Evolutionary conservation across 2,888 invertebrate genomes (phyloP).

Genomic region (Drosophila subsilvestris): DNA sequence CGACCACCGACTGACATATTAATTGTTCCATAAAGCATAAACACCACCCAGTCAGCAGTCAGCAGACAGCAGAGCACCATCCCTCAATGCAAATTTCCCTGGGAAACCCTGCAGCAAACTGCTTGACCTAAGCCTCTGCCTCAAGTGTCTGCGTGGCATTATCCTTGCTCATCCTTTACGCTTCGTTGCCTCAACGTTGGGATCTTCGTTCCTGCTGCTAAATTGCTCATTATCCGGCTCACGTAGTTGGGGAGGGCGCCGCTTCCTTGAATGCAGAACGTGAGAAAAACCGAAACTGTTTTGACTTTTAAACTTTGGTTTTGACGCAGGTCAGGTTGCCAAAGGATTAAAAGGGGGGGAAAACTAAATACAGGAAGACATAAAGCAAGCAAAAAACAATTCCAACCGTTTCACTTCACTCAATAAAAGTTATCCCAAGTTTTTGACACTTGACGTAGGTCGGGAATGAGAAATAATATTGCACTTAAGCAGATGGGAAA

Average conservation of each 20-base stretch:
- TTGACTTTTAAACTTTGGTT: background rate
- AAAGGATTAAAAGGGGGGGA: background rate
- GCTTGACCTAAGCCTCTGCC: constrained; percentile 37
- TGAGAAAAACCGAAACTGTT: constrained; percentile 24
- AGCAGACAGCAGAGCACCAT: constrained; percentile 41
- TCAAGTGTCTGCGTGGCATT: constrained; percentile 48
- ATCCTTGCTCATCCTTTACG: constrained; percentile 52
- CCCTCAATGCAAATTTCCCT: constrained; percentile 35
- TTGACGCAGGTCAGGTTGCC: constrained; percentile 23
- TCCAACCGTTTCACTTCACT: constrained; percentile 1
- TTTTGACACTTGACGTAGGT: constrained; percentile 2
- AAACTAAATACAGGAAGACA: background rate
- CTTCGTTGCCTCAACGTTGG: constrained; percentile 39
- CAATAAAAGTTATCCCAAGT: background rate
- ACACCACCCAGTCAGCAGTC: constrained; percentile 39
- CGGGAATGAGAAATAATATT: background rate
- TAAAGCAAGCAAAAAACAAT: background rate
- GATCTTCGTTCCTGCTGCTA: constrained; percentile 17
- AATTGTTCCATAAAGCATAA: constrained; percentile 57
- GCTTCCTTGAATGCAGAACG: constrained; percentile 19
- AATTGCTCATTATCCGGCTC: constrained; percentile 50
- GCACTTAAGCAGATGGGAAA: background rate
- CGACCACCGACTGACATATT: constrained; percentile 52
- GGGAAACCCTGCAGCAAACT: constrained; percentile 20
- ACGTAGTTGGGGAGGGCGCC: constrained; percentile 14